Conservation (phyloP, 2,888 invertebrate species). For the Cheilosia scutellata region DNA sequence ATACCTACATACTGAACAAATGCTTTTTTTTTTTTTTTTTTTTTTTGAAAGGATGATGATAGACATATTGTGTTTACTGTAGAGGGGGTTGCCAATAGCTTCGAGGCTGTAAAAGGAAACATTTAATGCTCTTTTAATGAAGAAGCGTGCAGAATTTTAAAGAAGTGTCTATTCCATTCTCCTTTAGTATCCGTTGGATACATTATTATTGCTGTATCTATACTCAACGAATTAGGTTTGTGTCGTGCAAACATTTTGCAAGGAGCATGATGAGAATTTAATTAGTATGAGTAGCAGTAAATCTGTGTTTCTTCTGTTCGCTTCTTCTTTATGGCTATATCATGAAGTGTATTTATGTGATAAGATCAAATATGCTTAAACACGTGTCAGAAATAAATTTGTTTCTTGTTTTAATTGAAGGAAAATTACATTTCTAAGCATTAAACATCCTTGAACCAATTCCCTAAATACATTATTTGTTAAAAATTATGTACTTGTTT, state of each 20-base stretch:
- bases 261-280: background rate
- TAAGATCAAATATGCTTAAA: too few species aligned
- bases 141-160: conserved; percentile 22
- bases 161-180: background rate
- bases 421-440: too few species aligned
- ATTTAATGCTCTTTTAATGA: conserved; percentile 36
- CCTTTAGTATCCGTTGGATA: background rate
- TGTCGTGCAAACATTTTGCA: background rate
- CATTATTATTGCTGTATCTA: background rate
- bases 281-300: background rate
- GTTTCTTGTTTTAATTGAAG: too few species aligned
- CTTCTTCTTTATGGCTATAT: background rate
- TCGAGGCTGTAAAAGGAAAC: conserved; percentile 23
- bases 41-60: too few species aligned
- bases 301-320: background rate
- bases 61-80: too few species aligned
- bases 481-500: too few species aligned
- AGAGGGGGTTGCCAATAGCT: background rate
- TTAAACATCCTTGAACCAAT: too few species aligned
- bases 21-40: too few species aligned
- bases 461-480: too few species aligned
- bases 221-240: background rate
- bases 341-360: too few species aligned
- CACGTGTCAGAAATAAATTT: too few species aligned
- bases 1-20: background rate